Evolutionary conservation across 2,888 invertebrate genomes (phyloP).

Genomic region (Cantharis lateralis): DNA sequence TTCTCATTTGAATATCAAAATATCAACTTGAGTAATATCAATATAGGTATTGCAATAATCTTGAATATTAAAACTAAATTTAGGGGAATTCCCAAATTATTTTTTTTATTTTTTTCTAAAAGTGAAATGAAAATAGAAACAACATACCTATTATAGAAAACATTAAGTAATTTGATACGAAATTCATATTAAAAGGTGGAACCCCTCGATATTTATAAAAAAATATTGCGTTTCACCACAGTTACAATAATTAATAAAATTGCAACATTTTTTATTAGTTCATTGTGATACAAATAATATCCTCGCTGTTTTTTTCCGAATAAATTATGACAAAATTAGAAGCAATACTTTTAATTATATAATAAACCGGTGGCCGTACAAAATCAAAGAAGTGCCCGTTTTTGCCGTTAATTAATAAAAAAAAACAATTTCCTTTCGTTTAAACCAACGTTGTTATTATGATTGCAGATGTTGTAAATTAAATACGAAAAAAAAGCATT

Average conservation of each 20-base stretch:
- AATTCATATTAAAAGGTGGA: not conserved
- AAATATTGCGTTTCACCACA: not conserved
- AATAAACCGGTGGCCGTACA: not conserved
- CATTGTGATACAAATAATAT: not conserved
- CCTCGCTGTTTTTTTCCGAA: not conserved
- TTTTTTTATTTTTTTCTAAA: too few species aligned
- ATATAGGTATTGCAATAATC: too few species aligned
- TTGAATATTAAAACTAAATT: too few species aligned
- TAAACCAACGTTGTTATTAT: constrained; percentile 1
- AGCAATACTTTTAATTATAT: not conserved
- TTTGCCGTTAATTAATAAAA: not conserved
- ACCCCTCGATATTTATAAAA: not conserved
- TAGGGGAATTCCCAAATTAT: too few species aligned
- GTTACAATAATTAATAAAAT: not conserved
- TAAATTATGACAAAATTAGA: not conserved
- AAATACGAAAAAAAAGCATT: not conserved
- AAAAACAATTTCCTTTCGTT: not conserved
- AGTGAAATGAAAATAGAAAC: too few species aligned
- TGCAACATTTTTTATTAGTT: not conserved
- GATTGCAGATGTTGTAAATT: not conserved
- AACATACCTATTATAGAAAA: not conserved
- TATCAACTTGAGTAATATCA: too few species aligned
- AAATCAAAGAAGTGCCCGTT: not conserved
- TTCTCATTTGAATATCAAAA: too few species aligned
- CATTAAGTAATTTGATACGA: not conserved